Evolutionary conservation across 2,113 vertebrate species (phyloP).

Genomic region (Climacteris rufus): DNA sequence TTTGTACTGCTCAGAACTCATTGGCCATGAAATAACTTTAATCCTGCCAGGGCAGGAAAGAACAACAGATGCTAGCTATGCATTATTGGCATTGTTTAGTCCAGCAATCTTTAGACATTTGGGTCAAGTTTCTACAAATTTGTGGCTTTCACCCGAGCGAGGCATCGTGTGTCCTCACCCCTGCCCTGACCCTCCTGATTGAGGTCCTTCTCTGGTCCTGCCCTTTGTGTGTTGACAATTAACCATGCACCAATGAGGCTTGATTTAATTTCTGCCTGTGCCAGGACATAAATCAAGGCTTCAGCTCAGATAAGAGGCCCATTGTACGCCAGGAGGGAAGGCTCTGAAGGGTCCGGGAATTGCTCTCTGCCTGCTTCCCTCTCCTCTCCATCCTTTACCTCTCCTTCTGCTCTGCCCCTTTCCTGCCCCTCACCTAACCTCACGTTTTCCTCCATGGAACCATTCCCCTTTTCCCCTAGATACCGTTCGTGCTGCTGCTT

Average conservation of each 20-base stretch:
- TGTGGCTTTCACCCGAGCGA: constrained; percentile 40
- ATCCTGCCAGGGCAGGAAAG: constrained; percentile 71
- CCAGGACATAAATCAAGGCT: constrained; percentile 28
- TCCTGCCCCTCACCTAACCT: not conserved
- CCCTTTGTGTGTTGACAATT: constrained; percentile 62
- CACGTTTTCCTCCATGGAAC: fast-evolving
- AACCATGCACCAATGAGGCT: not conserved
- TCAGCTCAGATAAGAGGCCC: constrained; percentile 3
- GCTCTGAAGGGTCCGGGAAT: not conserved
- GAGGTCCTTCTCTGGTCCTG: constrained; percentile 51
- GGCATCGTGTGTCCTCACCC: constrained; percentile 61
- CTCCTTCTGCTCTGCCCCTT: not conserved
- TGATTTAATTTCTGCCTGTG: constrained; percentile 56
- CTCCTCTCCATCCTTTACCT: not conserved
- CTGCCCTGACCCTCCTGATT: constrained; percentile 47
- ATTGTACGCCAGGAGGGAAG: not conserved
- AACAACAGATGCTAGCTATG: constrained; percentile 77
- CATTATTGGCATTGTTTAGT: constrained; percentile 69
- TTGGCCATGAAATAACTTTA: constrained; percentile 80
- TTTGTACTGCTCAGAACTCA: constrained; percentile 75
- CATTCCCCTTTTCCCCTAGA: not conserved
- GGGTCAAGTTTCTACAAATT: constrained; percentile 79
- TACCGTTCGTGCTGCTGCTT: not conserved
- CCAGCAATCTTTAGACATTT: constrained; percentile 69
- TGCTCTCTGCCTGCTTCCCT: fast-evolving